Evolutionary conservation across 2,888 invertebrate genomes (phyloP).

Genomic region (Oscheius sp.): DNA sequence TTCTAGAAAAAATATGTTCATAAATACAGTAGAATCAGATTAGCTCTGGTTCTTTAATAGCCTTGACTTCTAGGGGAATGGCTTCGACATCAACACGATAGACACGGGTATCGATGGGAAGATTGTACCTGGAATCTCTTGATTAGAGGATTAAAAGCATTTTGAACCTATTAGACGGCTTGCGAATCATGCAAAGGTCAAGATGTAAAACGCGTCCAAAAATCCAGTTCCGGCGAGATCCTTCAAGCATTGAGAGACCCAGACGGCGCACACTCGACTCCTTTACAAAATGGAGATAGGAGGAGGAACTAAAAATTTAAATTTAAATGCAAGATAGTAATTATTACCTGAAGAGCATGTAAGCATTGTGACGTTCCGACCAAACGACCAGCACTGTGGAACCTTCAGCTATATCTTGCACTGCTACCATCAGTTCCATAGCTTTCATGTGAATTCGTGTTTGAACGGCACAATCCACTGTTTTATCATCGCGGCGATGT

Average conservation of each 20-base stretch:
- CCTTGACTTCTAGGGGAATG: conserved; percentile 38
- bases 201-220: conserved; percentile 57
- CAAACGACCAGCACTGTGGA: conserved; percentile 64
- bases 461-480: conserved; percentile 19
- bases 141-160: background rate
- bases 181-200: conserved; percentile 66
- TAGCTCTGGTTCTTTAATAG: background rate
- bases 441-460: conserved; percentile 9
- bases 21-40: background rate
- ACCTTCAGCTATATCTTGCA: conserved; percentile 61
- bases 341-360: conserved; percentile 61
- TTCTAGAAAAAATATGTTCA: conserved; percentile 9
- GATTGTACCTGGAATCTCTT: conserved; percentile 60
- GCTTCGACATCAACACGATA: conserved; percentile 65
- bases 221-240: conserved; percentile 56
- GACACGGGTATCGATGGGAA: conserved; percentile 63
- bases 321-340: background rate
- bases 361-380: conserved; percentile 61
- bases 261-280: conserved; percentile 59
- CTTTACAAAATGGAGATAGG: conserved; percentile 62
- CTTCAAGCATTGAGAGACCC: conserved; percentile 43
- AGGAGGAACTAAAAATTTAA: conserved; percentile 47
- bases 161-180: conserved; percentile 64
- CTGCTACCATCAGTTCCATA: conserved; percentile 44
- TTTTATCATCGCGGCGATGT: conserved; percentile 7